phyloP scores from a whole-genome alignment of 2,797 vertebrate genomes.

The Tarsius wallacei region DNA sequence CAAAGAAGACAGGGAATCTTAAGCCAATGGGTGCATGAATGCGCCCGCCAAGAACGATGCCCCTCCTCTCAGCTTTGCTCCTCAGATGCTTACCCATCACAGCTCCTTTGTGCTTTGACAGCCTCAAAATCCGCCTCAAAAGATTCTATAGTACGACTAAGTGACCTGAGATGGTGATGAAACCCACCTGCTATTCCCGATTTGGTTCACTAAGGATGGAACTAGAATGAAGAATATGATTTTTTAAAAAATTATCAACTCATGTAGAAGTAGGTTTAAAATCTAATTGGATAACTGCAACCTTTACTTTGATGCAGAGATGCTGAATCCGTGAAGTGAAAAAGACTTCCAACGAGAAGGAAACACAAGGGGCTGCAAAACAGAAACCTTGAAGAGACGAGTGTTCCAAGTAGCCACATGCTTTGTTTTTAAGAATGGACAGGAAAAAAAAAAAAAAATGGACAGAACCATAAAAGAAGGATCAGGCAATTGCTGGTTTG shows the following conservation, averaged over 20 bases:
- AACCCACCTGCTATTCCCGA: not conserved
- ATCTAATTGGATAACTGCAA: not conserved
- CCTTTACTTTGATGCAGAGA: slow-evolving; percentile 46
- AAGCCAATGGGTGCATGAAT: not conserved
- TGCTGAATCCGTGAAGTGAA: not conserved
- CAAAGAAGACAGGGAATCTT: not conserved
- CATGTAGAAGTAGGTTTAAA: not conserved
- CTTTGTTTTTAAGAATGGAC: not conserved
- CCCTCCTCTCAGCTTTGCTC: not conserved
- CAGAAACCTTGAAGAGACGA: not conserved
- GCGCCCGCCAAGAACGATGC: not conserved
- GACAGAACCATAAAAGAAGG: not conserved
- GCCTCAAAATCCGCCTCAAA: not conserved
- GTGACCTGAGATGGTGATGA: not conserved
- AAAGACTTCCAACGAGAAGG: not conserved
- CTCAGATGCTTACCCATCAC: not conserved
- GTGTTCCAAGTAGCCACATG: not conserved
- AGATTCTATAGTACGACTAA: not conserved
- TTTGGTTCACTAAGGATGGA: not conserved
- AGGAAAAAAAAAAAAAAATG: not conserved
- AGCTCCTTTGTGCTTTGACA: not conserved
- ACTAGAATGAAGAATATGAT: not conserved
- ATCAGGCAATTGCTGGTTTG: not conserved
- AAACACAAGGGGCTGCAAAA: not conserved
- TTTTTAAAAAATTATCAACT: not conserved